Evolutionary conservation across 2,113 vertebrate species (phyloP).

Genomic region (Ancistrus triradiatus): DNA sequence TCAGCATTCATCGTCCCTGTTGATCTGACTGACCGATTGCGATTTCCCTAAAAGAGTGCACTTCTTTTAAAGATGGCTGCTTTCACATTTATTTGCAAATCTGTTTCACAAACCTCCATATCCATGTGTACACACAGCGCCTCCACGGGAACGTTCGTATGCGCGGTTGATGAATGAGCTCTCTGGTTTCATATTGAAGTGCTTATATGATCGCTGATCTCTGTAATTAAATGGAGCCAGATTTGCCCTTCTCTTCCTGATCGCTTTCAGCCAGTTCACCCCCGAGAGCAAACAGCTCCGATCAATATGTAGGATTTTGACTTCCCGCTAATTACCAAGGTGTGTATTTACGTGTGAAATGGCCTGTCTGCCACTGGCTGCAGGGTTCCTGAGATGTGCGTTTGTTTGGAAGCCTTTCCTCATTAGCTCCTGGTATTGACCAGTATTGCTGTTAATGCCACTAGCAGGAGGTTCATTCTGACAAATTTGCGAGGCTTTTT

Average conservation of each 20-base stretch:
- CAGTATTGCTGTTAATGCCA: constrained; percentile 2
- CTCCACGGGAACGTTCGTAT: no score
- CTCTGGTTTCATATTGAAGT: no score
- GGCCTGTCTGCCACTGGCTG: background rate
- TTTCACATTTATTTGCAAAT: no score
- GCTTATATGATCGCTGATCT: no score
- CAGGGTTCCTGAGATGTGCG: constrained; percentile 17
- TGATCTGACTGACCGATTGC: no score
- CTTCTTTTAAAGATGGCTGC: no score
- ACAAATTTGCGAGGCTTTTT: constrained; percentile 13
- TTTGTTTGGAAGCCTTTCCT: background rate
- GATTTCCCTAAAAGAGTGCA: no score
- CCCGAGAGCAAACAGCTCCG: background rate
- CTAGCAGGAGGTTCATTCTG: constrained; percentile 5
- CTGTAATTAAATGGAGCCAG: constrained; percentile 55
- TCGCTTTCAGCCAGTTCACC: background rate
- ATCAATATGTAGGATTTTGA: constrained; percentile 17
- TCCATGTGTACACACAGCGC: no score
- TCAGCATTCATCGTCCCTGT: no score
- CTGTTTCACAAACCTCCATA: no score
- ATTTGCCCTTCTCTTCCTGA: constrained; percentile 8
- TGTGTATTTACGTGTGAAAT: background rate
- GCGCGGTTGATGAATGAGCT: no score
- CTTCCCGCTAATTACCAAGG: constrained; percentile 4
- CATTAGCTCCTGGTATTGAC: constrained; percentile 21